Base-by-base conservation (phyloP, 2,797 vertebrate genomes). In the Limnodromus scolopaceus region DNA sequence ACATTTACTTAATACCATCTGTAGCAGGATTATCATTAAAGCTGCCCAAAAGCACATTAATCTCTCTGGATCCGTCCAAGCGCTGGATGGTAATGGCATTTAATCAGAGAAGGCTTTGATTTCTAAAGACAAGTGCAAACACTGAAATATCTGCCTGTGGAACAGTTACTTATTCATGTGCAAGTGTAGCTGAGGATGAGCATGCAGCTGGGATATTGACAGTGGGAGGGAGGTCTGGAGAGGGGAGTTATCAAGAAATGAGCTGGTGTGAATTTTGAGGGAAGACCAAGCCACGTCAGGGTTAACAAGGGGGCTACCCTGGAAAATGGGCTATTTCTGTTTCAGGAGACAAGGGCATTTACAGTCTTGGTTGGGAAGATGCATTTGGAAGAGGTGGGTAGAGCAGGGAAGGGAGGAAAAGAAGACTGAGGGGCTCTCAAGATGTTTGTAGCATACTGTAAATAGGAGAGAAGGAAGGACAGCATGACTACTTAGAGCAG, bases 91-190 rank as follows among this genome's bases (percentile, higher is more conserved):
- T 97, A 91, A 92, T 95, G 96, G 94, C 79, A 96, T 97, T 98
- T 98, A 96, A 97, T 97, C 96, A 95, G 97, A 93, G 91, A 89
- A 96, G 94, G 94, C 87, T 97, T 97, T 97, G 98, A 96, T 97
- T 98, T 98, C 97, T 96, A 97, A 97, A 97, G 97, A 97, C 84
- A 96, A 95, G 91, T 96, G 89, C 95, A 96, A 97, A 97, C 96
- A 97, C 66, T 95, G 91, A 93, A 93, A 95, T 93, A 97, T 91
- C 83, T 96, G 89, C 87, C 89, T 95, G 75, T 96, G 79, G 89
- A 94, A 72, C 82, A 77, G 95, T 95, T 95, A 93, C 95, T 97
- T 95, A 96, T 93, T 97, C 76, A n/a, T 90, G 90, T 94, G 70
- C 51, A 79, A 95, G 64, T 69, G 70, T 82, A 64, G 64, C 77